Base-by-base conservation (phyloP, 1,140 invertebrate species). In the Cardiocondyla obscurior region DNA sequence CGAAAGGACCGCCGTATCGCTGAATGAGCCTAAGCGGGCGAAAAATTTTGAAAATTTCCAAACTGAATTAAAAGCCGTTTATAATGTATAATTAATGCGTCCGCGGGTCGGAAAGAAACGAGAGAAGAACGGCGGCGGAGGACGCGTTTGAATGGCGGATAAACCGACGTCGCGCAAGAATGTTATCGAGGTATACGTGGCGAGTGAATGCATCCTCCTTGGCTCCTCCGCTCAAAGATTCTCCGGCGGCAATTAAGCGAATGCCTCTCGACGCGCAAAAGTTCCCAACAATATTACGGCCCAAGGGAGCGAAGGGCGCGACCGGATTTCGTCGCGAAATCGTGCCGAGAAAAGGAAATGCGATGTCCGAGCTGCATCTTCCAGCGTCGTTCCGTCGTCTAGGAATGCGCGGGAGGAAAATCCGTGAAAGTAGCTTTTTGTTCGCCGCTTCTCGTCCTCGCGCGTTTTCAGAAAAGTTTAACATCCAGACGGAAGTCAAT, bases 401-500 rank as follows among this genome's bases (percentile, higher is more conserved):
- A 39, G 55, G 12, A 60, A 76, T 49, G 39, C 44, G 44, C 42
- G 44, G 58, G 22, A 58, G 65, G 51, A 51, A n/a, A 49, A 46
- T 25, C 44, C 44, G 44, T 67, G 39, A 67, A 79, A 79, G n/a
- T n/a, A n/a, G n/a, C 74, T 60, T 36, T 79, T n/a, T n/a, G n/a
- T n/a, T n/a, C n/a, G n/a, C n/a, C n/a, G n/a, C 39, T 82, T 77
- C 69, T 77, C 57, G 28, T 74, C 46, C n/a, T 64, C 46, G 44
- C n/a, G 69, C 64, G 42, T 60, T 74, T 53, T 42, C 53, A 53
- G 81, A 69, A 65, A 87, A 87, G 85, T 87, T 87, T 86, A 46
- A 57, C 81, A 49, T 76, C 55, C 16, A 46, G 65, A 22, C 67
- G 86, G 86, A 87, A 87, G 74, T 83, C 65, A 81, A 87, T 87